Conservation (phyloP, 2,113 vertebrate species). For the Cyanocitta stelleri region DNA sequence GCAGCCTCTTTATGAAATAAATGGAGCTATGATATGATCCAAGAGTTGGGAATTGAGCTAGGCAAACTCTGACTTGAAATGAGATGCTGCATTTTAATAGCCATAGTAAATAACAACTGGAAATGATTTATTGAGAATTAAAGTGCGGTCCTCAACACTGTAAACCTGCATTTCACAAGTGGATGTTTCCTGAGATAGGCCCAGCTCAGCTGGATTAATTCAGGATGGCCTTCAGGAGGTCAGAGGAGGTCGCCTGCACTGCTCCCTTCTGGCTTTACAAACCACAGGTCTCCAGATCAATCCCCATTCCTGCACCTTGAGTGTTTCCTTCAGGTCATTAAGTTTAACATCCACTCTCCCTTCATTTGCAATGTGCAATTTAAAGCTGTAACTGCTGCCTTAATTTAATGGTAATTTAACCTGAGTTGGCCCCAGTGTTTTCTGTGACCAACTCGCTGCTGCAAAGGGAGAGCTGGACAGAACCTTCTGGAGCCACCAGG, state of each 20-base stretch:
- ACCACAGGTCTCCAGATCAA: not conserved
- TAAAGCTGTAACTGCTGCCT: slow-evolving; percentile 42
- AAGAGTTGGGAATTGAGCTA: not conserved
- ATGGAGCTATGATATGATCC: not conserved
- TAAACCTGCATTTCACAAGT: not conserved
- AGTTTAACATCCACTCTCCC: slow-evolving; percentile 56
- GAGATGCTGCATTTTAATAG: not conserved
- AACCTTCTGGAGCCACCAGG: not conserved
- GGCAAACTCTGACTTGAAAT: not conserved
- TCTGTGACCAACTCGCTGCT: not conserved
- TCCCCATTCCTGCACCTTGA: not conserved
- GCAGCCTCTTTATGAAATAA: not conserved
- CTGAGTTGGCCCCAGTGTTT: not conserved
- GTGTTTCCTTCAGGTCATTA: slow-evolving; percentile 57
- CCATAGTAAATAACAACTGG: slow-evolving; percentile 18
- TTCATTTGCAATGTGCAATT: slow-evolving; percentile 59
- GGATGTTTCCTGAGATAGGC: not conserved
- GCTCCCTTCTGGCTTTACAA: not conserved
- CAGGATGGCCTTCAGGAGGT: not conserved
- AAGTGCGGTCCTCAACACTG: accelerated
- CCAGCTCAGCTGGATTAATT: not conserved
- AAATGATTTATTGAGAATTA: not conserved
- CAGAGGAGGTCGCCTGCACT: not conserved
- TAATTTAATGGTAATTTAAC: slow-evolving; percentile 38
- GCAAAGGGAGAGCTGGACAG: not conserved